A percentile compares a stretch with the other conserved stretches of the same genome.
Evolutionary conservation across 2,888 invertebrate genomes (phyloP).

Genomic region (Stenurella melanura): DNA sequence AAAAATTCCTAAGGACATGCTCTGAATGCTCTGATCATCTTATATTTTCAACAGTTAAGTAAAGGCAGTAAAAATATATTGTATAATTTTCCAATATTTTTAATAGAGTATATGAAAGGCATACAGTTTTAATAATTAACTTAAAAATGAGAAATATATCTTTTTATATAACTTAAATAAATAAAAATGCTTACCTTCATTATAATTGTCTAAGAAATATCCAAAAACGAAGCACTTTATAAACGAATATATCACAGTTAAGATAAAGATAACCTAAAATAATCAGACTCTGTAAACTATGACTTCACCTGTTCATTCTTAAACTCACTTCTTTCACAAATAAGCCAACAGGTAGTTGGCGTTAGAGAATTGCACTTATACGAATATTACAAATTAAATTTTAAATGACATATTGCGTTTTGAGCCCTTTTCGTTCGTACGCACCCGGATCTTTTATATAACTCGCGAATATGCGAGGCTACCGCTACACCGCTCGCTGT

Average conservation of each 20-base stretch:
- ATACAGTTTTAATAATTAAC: no score
- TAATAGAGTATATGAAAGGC: no score
- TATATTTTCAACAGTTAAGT: no score
- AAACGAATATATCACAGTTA: slow-evolving; percentile 32
- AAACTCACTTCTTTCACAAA: slow-evolving; percentile 2
- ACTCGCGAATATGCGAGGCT: slow-evolving; percentile 15
- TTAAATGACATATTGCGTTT: slow-evolving; percentile 16
- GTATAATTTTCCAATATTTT: no score
- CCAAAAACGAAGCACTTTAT: slow-evolving; percentile 23
- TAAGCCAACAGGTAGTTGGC: neutral
- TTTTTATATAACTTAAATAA: neutral
- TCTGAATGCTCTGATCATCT: no score
- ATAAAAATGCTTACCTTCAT: slow-evolving; percentile 21
- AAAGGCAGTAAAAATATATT: no score
- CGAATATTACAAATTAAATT: neutral
- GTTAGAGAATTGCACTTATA: slow-evolving; percentile 4
- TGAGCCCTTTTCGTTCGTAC: slow-evolving; percentile 21
- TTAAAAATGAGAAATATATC: neutral
- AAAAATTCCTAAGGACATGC: no score
- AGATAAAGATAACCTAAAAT: slow-evolving; percentile 27
- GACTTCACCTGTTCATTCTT: slow-evolving; percentile 35
- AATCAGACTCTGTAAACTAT: slow-evolving; percentile 31
- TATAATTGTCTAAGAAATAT: neutral
- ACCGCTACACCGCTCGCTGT: slow-evolving; percentile 23
- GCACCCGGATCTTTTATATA: neutral